Evolutionary conservation across 2,888 invertebrate genomes (phyloP).

Genomic region (Zaprionus bogoriensis): DNA sequence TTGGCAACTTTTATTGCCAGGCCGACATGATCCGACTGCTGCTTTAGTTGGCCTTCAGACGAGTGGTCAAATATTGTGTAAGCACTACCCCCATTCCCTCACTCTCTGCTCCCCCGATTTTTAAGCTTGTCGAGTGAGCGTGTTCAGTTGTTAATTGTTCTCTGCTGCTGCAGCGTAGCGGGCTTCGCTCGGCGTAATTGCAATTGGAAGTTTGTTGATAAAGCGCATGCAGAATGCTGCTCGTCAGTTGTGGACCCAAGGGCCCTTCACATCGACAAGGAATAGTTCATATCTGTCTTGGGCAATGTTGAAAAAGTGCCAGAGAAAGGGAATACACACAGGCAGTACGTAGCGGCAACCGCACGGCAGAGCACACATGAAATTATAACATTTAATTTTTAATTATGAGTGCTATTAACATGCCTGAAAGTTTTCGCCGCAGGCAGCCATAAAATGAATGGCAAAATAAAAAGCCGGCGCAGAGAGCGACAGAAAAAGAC

Average conservation of each 20-base stretch:
- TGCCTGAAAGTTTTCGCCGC: constrained; percentile 62
- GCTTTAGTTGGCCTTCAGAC: constrained; percentile 51
- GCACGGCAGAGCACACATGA: constrained; percentile 64
- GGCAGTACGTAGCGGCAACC: constrained; percentile 31
- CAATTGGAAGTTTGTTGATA: constrained; percentile 59
- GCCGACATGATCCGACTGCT: constrained; percentile 32
- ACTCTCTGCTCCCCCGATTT: background rate
- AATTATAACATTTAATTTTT: constrained; percentile 74
- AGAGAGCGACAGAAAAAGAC: constrained; percentile 14
- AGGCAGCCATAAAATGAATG: constrained; percentile 53
- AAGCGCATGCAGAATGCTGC: constrained; percentile 11
- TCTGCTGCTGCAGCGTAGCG: constrained; percentile 8
- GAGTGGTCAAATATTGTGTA: constrained; percentile 27
- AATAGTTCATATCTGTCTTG: background rate
- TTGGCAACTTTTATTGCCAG: constrained; percentile 68
- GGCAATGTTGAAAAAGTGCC: background rate
- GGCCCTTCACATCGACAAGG: constrained; percentile 6
- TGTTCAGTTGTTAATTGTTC: constrained; percentile 49
- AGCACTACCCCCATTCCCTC: background rate
- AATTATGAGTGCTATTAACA: constrained; percentile 74
- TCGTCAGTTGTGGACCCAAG: too few species aligned
- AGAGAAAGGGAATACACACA: background rate
- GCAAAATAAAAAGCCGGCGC: constrained; percentile 22
- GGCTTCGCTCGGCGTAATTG: constrained; percentile 45
- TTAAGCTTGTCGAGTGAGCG: constrained; percentile 32